Conservation (phyloP, 2,888 invertebrate genomes). For the Hylaea fasciaria region DNA sequence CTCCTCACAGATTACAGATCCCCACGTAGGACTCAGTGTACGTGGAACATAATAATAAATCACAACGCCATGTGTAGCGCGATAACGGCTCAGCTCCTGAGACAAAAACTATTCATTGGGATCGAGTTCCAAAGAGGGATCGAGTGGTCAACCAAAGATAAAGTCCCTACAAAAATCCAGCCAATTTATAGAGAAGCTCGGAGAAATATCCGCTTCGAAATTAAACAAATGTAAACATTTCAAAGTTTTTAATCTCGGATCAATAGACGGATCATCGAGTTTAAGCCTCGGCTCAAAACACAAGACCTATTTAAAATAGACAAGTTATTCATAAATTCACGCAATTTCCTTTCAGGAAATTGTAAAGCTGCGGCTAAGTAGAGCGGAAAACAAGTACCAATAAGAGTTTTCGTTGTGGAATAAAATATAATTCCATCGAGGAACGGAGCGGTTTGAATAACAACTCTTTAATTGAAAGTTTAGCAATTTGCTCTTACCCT, state of each 20-base stretch:
- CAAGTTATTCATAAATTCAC: slow-evolving; percentile 64
- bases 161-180: slow-evolving; percentile 38
- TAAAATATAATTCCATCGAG: slow-evolving; percentile 80
- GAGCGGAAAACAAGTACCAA: slow-evolving; percentile 73
- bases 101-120: slow-evolving; percentile 47
- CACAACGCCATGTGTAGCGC: slow-evolving; percentile 40
- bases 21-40: slow-evolving; percentile 34
- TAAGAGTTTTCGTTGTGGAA: slow-evolving; percentile 74
- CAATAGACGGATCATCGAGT: slow-evolving; percentile 47
- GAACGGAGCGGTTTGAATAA: slow-evolving; percentile 80
- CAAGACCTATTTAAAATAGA: slow-evolving; percentile 55
- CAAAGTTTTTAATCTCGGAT: slow-evolving; percentile 32
- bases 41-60: slow-evolving; percentile 43
- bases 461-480: slow-evolving; percentile 86
- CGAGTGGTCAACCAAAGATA: slow-evolving; percentile 43
- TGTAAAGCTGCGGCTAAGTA: slow-evolving; percentile 68
- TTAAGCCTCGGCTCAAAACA: slow-evolving; percentile 42
- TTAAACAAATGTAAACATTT: slow-evolving; percentile 31
- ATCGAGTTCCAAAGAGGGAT: slow-evolving; percentile 42
- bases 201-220: slow-evolving; percentile 32
- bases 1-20: slow-evolving; percentile 24
- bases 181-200: slow-evolving; percentile 40
- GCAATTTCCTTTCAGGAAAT: slow-evolving; percentile 65
- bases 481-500: slow-evolving; percentile 84
- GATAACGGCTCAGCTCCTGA: slow-evolving; percentile 40